Percentiles rank a stretch among this genome's conserved stretches.
phyloP scores from a whole-genome alignment of 2,797 vertebrate species.

The Gallinago solitaria region DNA sequence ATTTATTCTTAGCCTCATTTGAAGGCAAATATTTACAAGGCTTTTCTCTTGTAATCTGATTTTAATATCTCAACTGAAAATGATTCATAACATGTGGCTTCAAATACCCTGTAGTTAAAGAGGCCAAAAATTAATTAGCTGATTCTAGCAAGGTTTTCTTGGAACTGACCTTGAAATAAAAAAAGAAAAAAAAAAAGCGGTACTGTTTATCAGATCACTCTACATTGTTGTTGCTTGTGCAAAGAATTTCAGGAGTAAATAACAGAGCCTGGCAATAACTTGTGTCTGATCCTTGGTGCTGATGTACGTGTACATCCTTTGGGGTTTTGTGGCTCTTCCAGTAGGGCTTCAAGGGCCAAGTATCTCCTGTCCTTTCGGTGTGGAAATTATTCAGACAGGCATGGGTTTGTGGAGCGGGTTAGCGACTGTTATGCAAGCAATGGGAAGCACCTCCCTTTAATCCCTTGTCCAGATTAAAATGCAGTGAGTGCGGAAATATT shows the following conservation, averaged over 20 bases:
- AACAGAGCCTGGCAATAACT: constrained; percentile 30
- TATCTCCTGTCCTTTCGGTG: not conserved
- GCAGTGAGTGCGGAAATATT: constrained; percentile 6
- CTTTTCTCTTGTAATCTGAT: constrained; percentile 83
- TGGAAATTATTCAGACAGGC: not conserved
- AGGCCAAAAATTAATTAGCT: constrained; percentile 80
- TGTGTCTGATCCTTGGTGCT: constrained; percentile 14
- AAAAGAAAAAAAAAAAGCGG: not conserved
- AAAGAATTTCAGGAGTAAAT: constrained; percentile 65
- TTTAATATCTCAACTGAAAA: constrained; percentile 84
- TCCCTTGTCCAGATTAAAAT: constrained; percentile 54
- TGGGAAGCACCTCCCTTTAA: constrained; percentile 43
- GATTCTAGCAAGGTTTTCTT: constrained; percentile 77
- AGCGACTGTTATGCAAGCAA: not conserved
- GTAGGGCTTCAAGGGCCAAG: not conserved
- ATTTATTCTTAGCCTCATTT: constrained; percentile 84
- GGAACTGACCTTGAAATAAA: constrained; percentile 76
- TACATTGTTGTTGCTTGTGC: constrained; percentile 61
- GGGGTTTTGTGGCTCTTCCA: not conserved
- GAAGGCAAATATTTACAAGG: constrained; percentile 84
- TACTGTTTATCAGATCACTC: constrained; percentile 71
- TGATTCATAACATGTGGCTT: constrained; percentile 77
- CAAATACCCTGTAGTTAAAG: constrained; percentile 77
- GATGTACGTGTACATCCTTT: not conserved
- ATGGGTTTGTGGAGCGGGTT: not conserved